Conservation (phyloP, 2,888 invertebrate genomes). For the Ochropacha duplaris region DNA sequence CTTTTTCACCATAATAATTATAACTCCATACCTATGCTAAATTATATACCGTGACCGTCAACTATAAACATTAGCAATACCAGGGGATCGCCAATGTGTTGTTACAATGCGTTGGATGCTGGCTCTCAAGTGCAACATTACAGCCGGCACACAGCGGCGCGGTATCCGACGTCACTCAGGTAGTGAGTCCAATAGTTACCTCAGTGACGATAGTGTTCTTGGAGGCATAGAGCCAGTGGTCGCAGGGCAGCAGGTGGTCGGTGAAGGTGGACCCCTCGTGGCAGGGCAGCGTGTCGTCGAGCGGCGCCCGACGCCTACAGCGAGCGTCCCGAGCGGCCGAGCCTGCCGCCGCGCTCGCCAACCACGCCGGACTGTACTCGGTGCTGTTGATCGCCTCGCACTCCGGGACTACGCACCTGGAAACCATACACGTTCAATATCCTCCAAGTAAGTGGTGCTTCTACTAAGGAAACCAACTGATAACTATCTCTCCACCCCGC, state of each 20-base stretch:
- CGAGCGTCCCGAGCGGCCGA: slow-evolving; percentile 41
- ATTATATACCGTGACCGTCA: no score
- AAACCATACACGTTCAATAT: slow-evolving; percentile 11
- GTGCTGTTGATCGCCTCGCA: slow-evolving; percentile 65
- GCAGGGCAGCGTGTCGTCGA: slow-evolving; percentile 40
- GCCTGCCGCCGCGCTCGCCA: slow-evolving; percentile 48
- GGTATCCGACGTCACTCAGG: no score
- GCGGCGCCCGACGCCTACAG: slow-evolving; percentile 47
- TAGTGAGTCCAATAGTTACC: slow-evolving; percentile 20
- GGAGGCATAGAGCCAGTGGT: slow-evolving; percentile 45
- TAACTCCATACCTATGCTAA: no score
- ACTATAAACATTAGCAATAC: no score
- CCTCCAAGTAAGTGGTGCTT: no score
- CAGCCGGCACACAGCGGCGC: no score
- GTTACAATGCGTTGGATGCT: no score
- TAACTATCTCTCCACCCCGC: no score
- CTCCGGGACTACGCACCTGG: slow-evolving; percentile 70
- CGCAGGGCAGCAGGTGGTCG: slow-evolving; percentile 47
- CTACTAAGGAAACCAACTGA: no score
- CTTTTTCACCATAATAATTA: no score
- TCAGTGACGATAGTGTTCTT: slow-evolving; percentile 52
- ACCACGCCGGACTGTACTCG: slow-evolving; percentile 57
- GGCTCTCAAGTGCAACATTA: no score
- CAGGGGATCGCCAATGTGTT: no score
- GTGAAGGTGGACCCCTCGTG: slow-evolving; percentile 47